Evolutionary conservation across 2,888 invertebrate genomes (phyloP).

Genomic region (Neelides folsomi): DNA sequence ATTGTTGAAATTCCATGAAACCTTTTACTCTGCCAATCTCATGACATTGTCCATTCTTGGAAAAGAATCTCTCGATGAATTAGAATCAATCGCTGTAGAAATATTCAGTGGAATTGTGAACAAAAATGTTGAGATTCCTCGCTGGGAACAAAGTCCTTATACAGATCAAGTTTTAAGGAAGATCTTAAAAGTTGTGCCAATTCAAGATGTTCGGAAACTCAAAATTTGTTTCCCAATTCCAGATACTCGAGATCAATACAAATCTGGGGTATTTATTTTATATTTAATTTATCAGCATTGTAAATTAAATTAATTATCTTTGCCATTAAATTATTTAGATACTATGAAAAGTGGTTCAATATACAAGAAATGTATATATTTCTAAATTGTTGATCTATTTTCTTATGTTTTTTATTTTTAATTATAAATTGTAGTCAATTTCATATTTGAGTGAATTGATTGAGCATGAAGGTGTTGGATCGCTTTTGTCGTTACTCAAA

Average conservation of each 20-base stretch:
- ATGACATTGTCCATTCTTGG: conserved; percentile 82
- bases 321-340: too few species aligned
- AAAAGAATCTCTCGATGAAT: conserved; percentile 79
- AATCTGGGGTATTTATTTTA: conserved; percentile 53
- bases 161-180: conserved; percentile 57
- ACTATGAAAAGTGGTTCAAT: too few species aligned
- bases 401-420: too few species aligned
- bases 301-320: too few species aligned
- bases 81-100: conserved; percentile 63
- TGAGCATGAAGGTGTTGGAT: conserved; percentile 93
- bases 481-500: conserved; percentile 76
- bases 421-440: conserved; percentile 52
- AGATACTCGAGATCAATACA: conserved; percentile 67
- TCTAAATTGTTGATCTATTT: too few species aligned
- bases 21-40: conserved; percentile 89
- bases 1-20: conserved; percentile 75
- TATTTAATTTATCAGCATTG: neutral
- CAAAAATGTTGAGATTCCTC: conserved; percentile 53
- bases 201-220: conserved; percentile 77
- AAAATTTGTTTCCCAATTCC: conserved; percentile 81
- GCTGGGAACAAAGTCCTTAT: conserved; percentile 65
- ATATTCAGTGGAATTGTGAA: conserved; percentile 67
- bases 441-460: conserved; percentile 80
- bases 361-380: too few species aligned
- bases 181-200: conserved; percentile 63